Conservation (phyloP, 2,113 vertebrate genomes). For the Campylorhamphus procurvoides region DNA sequence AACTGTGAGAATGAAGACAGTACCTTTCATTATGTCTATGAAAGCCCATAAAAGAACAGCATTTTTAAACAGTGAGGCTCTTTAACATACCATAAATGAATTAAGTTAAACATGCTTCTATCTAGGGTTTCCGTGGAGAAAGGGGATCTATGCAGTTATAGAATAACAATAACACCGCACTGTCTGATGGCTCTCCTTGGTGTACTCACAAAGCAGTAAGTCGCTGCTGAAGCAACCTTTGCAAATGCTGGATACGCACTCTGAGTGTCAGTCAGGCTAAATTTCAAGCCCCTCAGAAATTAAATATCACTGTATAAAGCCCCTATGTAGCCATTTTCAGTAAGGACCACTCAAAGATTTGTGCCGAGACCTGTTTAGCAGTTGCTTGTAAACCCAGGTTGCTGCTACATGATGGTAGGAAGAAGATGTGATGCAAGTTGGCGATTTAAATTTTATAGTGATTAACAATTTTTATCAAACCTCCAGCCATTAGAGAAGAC, state of each 20-base stretch:
- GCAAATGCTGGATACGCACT: neutral
- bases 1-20: neutral
- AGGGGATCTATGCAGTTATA: neutral
- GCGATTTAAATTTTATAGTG: neutral
- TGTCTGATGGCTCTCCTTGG: neutral
- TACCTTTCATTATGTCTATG: neutral
- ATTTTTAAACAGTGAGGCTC: conserved; percentile 11
- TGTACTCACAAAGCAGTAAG: neutral
- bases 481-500: neutral
- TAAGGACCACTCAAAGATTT: neutral
- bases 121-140: neutral
- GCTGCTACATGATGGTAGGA: neutral
- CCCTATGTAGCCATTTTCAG: neutral
- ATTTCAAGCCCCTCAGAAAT: neutral
- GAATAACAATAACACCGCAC: neutral
- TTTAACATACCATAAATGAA: neutral
- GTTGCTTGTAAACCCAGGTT: neutral
- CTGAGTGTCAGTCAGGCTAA: neutral
- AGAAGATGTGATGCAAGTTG: fast-evolving
- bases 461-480: neutral
- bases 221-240: neutral
- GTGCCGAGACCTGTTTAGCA: neutral
- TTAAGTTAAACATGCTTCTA: neutral
- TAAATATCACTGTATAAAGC: neutral
- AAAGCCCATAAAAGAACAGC: neutral